Base-by-base conservation (phyloP, 1,140 invertebrate genomes). In the Platorchestia sp. region DNA sequence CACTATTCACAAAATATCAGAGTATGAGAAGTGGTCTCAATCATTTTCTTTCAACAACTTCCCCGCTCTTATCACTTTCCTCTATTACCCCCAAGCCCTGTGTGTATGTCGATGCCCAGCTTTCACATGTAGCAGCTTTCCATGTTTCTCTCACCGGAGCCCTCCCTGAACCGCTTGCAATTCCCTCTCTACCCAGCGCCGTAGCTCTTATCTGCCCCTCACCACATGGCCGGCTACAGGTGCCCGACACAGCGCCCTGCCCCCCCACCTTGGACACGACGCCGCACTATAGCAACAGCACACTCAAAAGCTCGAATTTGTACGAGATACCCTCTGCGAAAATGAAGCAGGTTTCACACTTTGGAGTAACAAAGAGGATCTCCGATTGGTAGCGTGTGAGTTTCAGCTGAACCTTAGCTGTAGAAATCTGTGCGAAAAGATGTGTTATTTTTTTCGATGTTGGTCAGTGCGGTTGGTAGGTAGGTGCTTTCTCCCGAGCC, bases 211-310 rank as follows among this genome's bases (percentile, higher is more conserved):
- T 89, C 87, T 89, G 27, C 87, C 87, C 87, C 87, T 3, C 3
- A 44, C 22, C 87, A 89, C 87, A 89, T 89, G 87, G 87, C 87
- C 14, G 87, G 22, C n/a, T 89, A 89, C 87, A 89, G 87, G 87
- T 89, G 87, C 87, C 87, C 16, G 27, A 89, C 87, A 89, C 87
- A 89, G 87, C 87, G 1, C 87, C 42, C 87, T 41, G 87, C 87
- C n/a, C 27, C 7, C 87, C 36, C 42, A 5, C 41, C 87, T 42
- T 36, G 1, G 87, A 5, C 43, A 3, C 1, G 59, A 10, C 59
- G 1, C 59, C 10, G 36, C 27, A 27, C 59, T 51, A 51, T 10
- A 51, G 47, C 47, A 10, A 51, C 47, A 51, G 47, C 59, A 75
- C 14, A 36, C 59, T 10, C 27, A 75, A 75, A 75, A 14, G 59